These are phyloP conservation scores for Hydropsyche betteni DNA, from an alignment of 2,888 invertebrate genomes.

Conservation along the genomic window DNA sequence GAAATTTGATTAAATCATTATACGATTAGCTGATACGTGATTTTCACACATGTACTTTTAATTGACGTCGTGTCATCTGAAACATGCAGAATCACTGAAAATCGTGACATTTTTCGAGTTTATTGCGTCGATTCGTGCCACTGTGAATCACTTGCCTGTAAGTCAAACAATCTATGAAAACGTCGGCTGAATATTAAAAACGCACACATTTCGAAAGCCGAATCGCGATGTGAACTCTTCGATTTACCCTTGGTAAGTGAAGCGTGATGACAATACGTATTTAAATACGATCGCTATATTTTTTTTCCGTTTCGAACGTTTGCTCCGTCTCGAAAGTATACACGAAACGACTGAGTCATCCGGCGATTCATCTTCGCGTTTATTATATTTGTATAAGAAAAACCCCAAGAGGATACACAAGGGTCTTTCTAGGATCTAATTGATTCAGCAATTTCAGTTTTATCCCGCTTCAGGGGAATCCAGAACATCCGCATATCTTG, in stretches of 20 bases:
- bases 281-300: neutral
- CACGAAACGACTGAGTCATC: neutral
- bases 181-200: conserved; percentile 11
- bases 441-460: too few species aligned
- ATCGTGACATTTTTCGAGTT: conserved; percentile 7
- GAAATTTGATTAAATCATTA: too few species aligned
- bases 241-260: neutral
- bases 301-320: neutral
- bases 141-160: neutral
- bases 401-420: conserved; percentile 5
- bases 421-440: too few species aligned
- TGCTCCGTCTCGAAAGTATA: neutral
- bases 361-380: neutral
- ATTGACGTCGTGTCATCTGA: too few species aligned
- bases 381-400: neutral
- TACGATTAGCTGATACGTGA: too few species aligned
- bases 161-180: neutral
- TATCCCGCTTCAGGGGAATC: too few species aligned
- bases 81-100: neutral
- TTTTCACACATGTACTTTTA: too few species aligned
- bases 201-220: neutral
- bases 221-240: too few species aligned
- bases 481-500: too few species aligned
- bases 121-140: conserved; percentile 8
- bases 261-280: conserved; percentile 18